Percentiles rank a stretch among this genome's conserved stretches.
phyloP scores from a whole-genome alignment of 2,797 vertebrate genomes.

The Buphagus erythrorhynchus region DNA sequence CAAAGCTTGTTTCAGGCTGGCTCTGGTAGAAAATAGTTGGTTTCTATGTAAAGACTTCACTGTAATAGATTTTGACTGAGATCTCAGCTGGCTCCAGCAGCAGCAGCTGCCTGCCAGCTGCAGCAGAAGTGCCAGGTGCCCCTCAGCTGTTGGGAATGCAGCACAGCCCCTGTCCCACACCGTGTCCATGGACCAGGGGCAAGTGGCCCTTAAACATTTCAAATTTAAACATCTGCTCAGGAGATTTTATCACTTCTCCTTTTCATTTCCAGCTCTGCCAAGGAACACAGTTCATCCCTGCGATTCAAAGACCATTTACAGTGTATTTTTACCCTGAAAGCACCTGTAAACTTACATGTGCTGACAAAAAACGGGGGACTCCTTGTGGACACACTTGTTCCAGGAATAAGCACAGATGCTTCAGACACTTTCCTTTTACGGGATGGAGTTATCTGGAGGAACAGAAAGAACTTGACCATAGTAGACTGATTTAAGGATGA shows the following conservation, averaged over 20 bases:
- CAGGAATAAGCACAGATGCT: slow-evolving; percentile 80
- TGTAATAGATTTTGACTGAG: not conserved
- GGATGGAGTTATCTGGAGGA: slow-evolving; percentile 79
- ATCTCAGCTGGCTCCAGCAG: not conserved
- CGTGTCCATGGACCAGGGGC: accelerated
- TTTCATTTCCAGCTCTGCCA: not conserved
- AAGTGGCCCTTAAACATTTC: not conserved
- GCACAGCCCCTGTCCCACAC: not conserved
- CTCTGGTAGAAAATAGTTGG: not conserved
- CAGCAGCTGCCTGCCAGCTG: not conserved
- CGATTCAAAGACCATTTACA: not conserved
- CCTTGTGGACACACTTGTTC: slow-evolving; percentile 58
- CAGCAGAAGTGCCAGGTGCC: not conserved
- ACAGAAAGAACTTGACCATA: not conserved
- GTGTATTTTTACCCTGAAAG: not conserved
- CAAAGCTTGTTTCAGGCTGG: not conserved
- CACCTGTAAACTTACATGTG: slow-evolving; percentile 75
- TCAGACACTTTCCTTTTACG: slow-evolving; percentile 87
- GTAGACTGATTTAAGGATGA: not conserved
- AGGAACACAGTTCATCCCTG: not conserved
- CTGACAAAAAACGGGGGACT: slow-evolving; percentile 61
- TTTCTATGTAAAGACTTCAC: not conserved
- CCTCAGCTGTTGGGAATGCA: not conserved
- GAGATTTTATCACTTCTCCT: not conserved
- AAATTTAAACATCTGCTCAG: not conserved